Percentiles rank a stretch among this genome's conserved stretches.
Evolutionary conservation across 2,797 vertebrate species (phyloP).

Genomic region (Phyllotis vaccarum): DNA sequence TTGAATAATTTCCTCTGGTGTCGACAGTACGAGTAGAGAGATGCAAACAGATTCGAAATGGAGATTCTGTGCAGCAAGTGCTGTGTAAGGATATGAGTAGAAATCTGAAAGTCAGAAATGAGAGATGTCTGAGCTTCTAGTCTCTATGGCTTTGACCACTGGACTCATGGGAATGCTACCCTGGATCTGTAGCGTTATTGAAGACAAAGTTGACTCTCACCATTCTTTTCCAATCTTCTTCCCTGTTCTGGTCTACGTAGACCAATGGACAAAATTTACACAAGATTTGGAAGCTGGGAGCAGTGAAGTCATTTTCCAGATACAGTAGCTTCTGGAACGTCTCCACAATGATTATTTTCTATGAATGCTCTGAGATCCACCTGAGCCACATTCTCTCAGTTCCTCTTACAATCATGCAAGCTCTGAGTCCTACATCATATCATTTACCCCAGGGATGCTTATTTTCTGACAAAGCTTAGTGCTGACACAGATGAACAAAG

Average conservation of each 20-base stretch:
- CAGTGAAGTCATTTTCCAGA: not conserved
- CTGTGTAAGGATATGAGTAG: too few relatives aligned
- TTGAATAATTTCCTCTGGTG: too few relatives aligned
- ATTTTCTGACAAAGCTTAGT: not conserved
- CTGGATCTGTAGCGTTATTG: not conserved
- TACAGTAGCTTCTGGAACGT: not conserved
- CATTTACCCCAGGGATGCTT: constrained; percentile 3
- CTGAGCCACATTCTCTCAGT: not conserved
- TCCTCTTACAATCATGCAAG: not conserved
- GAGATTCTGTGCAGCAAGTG: too few relatives aligned
- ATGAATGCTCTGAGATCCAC: not conserved
- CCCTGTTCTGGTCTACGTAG: not conserved
- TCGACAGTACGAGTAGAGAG: too few relatives aligned
- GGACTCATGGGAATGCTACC: not conserved
- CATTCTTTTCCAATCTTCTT: not conserved
- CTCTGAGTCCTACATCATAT: constrained; percentile 3
- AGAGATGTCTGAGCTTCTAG: too few relatives aligned
- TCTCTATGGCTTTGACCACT: too few relatives aligned
- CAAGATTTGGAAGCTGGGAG: not conserved
- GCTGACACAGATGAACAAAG: not conserved
- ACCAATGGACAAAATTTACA: not conserved
- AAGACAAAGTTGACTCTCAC: not conserved
- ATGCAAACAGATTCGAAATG: too few relatives aligned
- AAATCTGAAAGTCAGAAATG: too few relatives aligned
- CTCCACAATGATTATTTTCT: constrained; percentile 12